Percentiles rank a stretch among this genome's conserved stretches.
Conservation (phyloP, 1,140 invertebrate species). For the Sweltsa coloradensis region DNA sequence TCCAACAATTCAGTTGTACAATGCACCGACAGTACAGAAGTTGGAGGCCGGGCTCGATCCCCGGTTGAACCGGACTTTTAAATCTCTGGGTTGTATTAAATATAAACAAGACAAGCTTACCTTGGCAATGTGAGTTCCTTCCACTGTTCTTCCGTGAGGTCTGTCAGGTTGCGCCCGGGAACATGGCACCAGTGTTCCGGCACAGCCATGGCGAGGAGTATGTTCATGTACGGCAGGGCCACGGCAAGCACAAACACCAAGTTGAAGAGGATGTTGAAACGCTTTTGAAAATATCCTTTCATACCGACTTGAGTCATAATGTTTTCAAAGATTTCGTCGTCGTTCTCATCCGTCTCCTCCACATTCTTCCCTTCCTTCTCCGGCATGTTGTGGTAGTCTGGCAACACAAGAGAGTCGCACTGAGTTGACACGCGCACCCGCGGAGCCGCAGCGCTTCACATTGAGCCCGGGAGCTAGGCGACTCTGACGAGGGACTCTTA, state of each 20-base stretch:
- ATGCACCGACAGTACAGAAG: too few relatives aligned
- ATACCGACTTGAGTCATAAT: constrained; percentile 35
- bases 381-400: too few relatives aligned
- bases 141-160: constrained; percentile 34
- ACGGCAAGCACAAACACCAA: constrained; percentile 26
- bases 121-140: constrained; percentile 33
- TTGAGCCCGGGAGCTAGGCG: too few relatives aligned
- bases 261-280: constrained; percentile 33
- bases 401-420: too few relatives aligned
- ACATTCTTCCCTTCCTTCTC: too few relatives aligned
- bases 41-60: too few relatives aligned
- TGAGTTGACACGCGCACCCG: too few relatives aligned
- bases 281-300: constrained; percentile 35
- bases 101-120: constrained; percentile 18
- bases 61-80: too few relatives aligned
- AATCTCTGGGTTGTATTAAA: too few relatives aligned
- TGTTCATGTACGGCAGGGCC: constrained; percentile 34
- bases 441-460: too few relatives aligned
- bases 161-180: constrained; percentile 31
- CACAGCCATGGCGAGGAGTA: constrained; percentile 34
- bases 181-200: constrained; percentile 43
- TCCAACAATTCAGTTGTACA: too few relatives aligned
- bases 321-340: constrained; percentile 32
- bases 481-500: too few relatives aligned
- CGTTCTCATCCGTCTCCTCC: constrained; percentile 12